phyloP scores from a whole-genome alignment of 2,113 vertebrate species.

The Saccopteryx leptura region DNA sequence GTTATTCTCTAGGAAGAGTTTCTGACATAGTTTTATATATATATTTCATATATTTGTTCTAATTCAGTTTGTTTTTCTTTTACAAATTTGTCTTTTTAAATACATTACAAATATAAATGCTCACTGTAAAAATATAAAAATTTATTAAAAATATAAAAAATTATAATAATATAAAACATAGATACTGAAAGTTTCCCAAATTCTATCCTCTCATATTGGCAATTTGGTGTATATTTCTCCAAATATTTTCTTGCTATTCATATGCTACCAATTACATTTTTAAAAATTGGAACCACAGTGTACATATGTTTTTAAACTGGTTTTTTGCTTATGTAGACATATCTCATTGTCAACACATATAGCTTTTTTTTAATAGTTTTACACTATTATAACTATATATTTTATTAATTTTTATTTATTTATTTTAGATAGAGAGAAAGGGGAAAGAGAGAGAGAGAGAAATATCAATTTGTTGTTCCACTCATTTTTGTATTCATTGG shows the following conservation, averaged over 20 bases:
- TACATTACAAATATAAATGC: not conserved
- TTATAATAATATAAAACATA: not conserved
- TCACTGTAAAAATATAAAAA: constrained; percentile 27
- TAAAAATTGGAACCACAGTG: constrained; percentile 27
- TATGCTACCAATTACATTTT: constrained; percentile 41
- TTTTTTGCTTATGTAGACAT: not conserved
- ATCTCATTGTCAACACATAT: not conserved
- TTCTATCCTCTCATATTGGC: not conserved
- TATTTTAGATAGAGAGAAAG: too few species aligned
- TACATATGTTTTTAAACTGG: constrained; percentile 25
- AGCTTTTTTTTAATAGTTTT: not conserved
- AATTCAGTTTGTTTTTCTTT: constrained; percentile 7
- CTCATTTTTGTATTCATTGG: too few species aligned
- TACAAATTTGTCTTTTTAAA: not conserved
- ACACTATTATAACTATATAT: not conserved
- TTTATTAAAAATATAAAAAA: constrained; percentile 3
- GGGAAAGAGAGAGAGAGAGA: too few species aligned
- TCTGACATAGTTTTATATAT: not conserved
- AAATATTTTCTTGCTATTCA: not conserved
- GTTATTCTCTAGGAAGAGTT: constrained; percentile 25
- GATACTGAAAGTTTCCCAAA: not conserved
- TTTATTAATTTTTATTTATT: too few species aligned
- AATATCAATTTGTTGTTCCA: too few species aligned
- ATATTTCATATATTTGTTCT: constrained; percentile 27
- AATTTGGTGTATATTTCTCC: constrained; percentile 27